These are phyloP conservation scores for Thomomys bottae DNA, from an alignment of 2,113 vertebrate species.

Conservation along the genomic window DNA sequence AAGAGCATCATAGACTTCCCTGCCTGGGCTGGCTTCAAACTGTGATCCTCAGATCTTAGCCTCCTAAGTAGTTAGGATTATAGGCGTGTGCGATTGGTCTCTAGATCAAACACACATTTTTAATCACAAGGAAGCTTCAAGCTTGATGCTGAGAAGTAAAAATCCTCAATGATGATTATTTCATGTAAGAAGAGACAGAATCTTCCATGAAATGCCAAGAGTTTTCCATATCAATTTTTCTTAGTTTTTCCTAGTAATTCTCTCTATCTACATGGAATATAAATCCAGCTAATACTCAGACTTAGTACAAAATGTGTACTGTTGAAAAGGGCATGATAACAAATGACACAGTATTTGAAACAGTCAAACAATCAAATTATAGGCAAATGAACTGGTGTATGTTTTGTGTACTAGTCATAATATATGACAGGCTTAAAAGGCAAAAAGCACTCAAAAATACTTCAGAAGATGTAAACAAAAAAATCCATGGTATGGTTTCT, in stretches of 20 bases:
- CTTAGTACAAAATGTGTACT: neutral
- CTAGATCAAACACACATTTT: neutral
- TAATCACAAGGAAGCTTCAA: neutral
- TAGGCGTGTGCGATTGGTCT: too few species aligned
- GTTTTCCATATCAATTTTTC: neutral
- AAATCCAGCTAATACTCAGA: neutral
- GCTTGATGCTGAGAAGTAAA: neutral
- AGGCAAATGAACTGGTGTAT: neutral
- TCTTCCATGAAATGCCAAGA: neutral
- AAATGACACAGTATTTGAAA: neutral
- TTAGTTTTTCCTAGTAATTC: neutral
- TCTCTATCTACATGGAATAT: neutral
- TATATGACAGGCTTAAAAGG: neutral
- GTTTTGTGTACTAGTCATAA: neutral
- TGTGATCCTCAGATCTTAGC: too few species aligned
- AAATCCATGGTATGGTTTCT: neutral
- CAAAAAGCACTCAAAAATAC: neutral
- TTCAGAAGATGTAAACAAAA: neutral
- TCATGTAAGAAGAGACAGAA: neutral
- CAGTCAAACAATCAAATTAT: neutral
- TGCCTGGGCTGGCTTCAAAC: too few species aligned
- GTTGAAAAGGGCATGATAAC: neutral
- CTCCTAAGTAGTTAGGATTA: too few species aligned
- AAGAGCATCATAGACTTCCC: too few species aligned
- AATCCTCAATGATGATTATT: neutral